Conservation (phyloP, 53 echinoderm and acorn worm genomes). For the Actinopyga echinites region DNA sequence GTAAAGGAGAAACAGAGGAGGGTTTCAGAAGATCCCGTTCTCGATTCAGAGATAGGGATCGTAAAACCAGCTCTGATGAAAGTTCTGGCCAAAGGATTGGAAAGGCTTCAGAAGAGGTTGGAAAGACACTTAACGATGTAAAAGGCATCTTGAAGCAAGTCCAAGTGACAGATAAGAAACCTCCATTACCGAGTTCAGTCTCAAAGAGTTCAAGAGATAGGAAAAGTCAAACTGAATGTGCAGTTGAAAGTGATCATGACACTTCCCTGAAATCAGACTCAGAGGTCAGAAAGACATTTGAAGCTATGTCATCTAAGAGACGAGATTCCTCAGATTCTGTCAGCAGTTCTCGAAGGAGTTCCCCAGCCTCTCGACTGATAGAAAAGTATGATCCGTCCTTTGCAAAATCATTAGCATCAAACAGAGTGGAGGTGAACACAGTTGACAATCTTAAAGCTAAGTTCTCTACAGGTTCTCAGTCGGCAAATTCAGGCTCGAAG, state of each 20-base stretch:
- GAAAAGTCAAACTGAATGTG: background rate
- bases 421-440: constrained; percentile 58
- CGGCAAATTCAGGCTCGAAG: constrained; percentile 21
- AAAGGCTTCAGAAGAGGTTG: background rate
- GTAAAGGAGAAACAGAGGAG: background rate
- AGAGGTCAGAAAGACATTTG: constrained; percentile 58
- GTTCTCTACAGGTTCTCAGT: constrained; percentile 70
- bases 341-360: constrained; percentile 62
- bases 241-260: constrained; percentile 74
- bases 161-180: background rate
- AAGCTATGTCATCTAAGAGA: constrained; percentile 52
- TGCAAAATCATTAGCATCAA: constrained; percentile 48
- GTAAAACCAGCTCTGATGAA: constrained; percentile 10
- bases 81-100: background rate
- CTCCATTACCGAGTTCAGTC: background rate
- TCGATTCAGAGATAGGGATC: background rate
- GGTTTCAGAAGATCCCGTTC: background rate
- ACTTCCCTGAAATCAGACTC: constrained; percentile 60
- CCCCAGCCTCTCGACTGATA: constrained; percentile 45
- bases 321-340: constrained; percentile 71
- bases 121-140: background rate
- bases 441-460: constrained; percentile 76
- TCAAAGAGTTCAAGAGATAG: background rate
- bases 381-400: constrained; percentile 65
- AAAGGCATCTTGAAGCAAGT: background rate